phyloP scores from a whole-genome alignment of 2,888 invertebrate genomes.

The Bombylius discolor region DNA sequence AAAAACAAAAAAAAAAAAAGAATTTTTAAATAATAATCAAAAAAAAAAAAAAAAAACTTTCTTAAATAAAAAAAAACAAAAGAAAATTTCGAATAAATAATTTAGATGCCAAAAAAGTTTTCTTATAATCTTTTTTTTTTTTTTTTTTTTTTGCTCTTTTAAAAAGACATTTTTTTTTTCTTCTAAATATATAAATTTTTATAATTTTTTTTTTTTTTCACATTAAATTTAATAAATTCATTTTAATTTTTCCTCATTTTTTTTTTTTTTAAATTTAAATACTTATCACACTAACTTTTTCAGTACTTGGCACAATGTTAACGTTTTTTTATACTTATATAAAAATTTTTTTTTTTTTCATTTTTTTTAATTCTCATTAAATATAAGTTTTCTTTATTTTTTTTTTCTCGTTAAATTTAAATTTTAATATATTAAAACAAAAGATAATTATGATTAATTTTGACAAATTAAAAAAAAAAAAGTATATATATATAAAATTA shows the following conservation, averaged over 20 bases:
- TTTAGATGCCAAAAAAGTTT: slow-evolving; percentile 4
- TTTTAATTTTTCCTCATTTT: not conserved
- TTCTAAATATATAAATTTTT: not conserved
- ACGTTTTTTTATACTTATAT: not conserved
- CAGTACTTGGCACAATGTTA: slow-evolving; percentile 36
- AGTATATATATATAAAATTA: not conserved
- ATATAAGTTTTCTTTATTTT: slow-evolving; percentile 1
- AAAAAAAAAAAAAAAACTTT: not conserved
- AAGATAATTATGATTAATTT: not conserved
- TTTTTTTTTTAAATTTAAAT: slow-evolving; percentile 15
- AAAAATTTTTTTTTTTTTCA: not conserved
- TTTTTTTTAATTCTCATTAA: not conserved
- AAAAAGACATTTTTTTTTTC: not conserved
- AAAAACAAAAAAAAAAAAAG: not conserved
- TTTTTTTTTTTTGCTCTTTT: not conserved
- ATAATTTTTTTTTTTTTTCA: not conserved
- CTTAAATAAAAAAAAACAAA: not conserved
- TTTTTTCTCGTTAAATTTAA: not conserved
- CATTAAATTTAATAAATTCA: not conserved
- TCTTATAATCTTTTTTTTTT: not conserved
- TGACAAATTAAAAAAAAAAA: not conserved
- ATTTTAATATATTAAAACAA: slow-evolving; percentile 3
- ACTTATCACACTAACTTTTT: slow-evolving; percentile 36
- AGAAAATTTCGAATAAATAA: not conserved
- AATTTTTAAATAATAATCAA: slow-evolving; percentile 1